A percentile compares a stretch with the other conserved stretches of the same genome.
Evolutionary conservation across 2,888 invertebrate genomes (phyloP).

Genomic region (Toxonevra muliebris): DNA sequence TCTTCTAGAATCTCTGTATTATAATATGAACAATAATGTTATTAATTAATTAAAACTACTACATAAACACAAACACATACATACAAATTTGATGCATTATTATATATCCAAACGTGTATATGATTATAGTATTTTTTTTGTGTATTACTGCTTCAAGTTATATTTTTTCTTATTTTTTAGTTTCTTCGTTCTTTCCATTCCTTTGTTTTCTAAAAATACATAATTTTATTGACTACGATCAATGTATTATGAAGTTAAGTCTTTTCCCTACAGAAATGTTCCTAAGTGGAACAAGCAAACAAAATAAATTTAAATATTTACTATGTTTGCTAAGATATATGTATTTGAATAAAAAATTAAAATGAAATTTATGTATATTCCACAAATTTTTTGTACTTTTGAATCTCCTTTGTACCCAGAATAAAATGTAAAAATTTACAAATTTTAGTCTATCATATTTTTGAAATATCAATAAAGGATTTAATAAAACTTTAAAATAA

Average conservation of each 20-base stretch:
- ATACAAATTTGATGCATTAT: neutral
- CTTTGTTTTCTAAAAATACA: no score
- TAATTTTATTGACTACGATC: no score
- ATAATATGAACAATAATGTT: neutral
- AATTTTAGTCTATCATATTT: no score
- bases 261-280: neutral
- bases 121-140: neutral
- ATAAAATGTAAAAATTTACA: no score
- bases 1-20: neutral
- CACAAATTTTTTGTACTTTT: neutral
- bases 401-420: no score
- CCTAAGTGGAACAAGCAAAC: neutral
- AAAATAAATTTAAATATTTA: conserved; percentile 13
- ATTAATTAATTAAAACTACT: neutral
- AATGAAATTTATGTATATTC: conserved; percentile 13
- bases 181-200: no score
- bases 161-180: no score
- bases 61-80: neutral
- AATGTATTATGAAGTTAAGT: no score
- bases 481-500: no score
- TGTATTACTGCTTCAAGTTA: neutral
- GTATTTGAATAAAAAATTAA: conserved; percentile 18
- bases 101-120: neutral
- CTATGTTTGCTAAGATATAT: neutral
- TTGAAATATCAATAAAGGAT: no score